These are phyloP conservation scores for Rhingia rostrata DNA, from an alignment of 2,888 invertebrate species.

Conservation along the genomic window DNA sequence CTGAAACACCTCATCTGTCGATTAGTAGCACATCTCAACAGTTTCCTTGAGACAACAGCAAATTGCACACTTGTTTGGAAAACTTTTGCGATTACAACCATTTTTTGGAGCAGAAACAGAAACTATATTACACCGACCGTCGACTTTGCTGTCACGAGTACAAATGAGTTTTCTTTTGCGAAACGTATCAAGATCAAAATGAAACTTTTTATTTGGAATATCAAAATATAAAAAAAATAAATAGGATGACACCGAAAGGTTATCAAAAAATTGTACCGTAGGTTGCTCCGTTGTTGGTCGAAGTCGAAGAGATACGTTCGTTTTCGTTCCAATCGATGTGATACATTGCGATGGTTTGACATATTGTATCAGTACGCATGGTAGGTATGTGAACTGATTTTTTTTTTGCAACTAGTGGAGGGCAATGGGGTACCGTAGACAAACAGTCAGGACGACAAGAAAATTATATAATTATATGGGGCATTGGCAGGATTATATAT, in stretches of 20 bases:
- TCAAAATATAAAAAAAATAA: conserved; percentile 11
- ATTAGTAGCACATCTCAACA: conserved; percentile 44
- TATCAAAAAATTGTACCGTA: conserved; percentile 47
- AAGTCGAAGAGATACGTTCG: conserved; percentile 1
- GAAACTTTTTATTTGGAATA: conserved; percentile 11
- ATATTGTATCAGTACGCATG: background rate
- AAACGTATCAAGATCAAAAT: conserved; percentile 36
- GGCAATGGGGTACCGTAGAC: background rate
- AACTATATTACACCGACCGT: conserved; percentile 32
- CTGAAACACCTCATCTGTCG: conserved; percentile 77
- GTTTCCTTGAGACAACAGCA: conserved; percentile 67
- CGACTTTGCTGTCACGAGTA: conserved; percentile 62
- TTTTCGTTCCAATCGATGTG: conserved; percentile 10
- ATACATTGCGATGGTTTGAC: conserved; percentile 30
- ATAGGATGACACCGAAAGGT: conserved; percentile 52
- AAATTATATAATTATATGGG: no score
- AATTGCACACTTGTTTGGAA: conserved; percentile 76
- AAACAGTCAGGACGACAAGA: no score
- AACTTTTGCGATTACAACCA: conserved; percentile 79
- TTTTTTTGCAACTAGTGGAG: background rate
- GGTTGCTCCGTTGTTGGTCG: conserved; percentile 66
- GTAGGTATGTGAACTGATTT: background rate
- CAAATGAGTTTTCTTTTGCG: conserved; percentile 73
- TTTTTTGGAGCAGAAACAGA: conserved; percentile 67
- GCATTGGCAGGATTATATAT: no score